These are phyloP conservation scores for Lasioglossum vierecki DNA, from an alignment of 2,888 invertebrate genomes.

Conservation along the genomic window DNA sequence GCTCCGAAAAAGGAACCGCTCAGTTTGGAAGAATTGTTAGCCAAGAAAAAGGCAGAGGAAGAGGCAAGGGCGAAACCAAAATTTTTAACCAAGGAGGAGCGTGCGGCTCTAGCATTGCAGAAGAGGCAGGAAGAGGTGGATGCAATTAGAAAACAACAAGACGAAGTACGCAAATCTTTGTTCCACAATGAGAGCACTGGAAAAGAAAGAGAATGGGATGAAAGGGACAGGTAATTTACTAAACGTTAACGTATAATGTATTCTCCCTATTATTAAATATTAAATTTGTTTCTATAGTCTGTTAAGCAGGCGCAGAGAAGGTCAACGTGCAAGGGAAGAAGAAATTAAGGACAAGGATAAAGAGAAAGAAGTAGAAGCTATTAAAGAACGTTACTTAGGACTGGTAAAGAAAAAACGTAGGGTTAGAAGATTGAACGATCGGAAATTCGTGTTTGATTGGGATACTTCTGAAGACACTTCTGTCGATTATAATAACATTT, in stretches of 20 bases:
- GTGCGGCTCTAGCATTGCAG: conserved; percentile 95
- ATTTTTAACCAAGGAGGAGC: conserved; percentile 97
- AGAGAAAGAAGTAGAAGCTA: conserved; percentile 97
- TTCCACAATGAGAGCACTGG: conserved; percentile 74
- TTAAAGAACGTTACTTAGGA: conserved; percentile 97
- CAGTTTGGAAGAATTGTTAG: conserved; percentile 97
- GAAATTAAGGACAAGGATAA: conserved; percentile 92
- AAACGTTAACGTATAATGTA: not conserved
- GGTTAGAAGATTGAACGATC: conserved; percentile 96
- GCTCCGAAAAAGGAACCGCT: conserved; percentile 91
- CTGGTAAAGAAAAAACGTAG: conserved; percentile 96
- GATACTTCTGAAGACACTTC: conserved; percentile 99
- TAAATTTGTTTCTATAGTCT: conserved; percentile 4
- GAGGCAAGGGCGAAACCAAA: conserved; percentile 98
- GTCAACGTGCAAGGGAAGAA: conserved; percentile 83
- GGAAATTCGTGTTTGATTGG: conserved; percentile 99
- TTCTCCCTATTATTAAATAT: not conserved
- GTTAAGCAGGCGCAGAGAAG: conserved; percentile 77
- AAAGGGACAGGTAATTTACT: conserved; percentile 78
- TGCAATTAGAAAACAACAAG: conserved; percentile 89
- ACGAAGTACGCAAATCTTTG: conserved; percentile 86
- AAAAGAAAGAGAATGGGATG: conserved; percentile 84
- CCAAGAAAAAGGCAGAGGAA: conserved; percentile 98
- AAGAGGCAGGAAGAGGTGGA: conserved; percentile 95
- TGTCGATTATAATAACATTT: conserved; percentile 97